Conservation (phyloP, 1,140 invertebrate genomes). For the Drosophila novamexicana region DNA sequence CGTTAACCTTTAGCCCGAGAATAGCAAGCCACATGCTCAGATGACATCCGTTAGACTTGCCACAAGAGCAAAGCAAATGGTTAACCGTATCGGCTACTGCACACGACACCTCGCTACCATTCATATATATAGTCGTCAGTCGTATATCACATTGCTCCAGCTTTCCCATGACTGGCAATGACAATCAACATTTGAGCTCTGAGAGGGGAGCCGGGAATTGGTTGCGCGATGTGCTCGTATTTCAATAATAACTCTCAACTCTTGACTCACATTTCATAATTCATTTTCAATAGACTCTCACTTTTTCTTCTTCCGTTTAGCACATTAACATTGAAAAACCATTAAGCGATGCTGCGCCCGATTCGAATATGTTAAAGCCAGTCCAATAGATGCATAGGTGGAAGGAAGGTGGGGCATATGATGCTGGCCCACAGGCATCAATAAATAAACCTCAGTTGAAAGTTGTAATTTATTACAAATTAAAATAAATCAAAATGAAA, state of each 20-base stretch:
- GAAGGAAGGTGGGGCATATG: conserved; percentile 33
- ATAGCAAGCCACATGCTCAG: not conserved
- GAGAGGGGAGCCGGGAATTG: conserved; percentile 7
- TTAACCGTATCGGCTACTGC: conserved; percentile 30
- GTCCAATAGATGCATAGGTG: not conserved
- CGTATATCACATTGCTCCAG: conserved; percentile 37
- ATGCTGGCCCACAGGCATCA: conserved; percentile 38
- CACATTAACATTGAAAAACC: conserved; percentile 72
- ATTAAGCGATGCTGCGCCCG: conserved; percentile 46
- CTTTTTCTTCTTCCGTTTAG: conserved; percentile 50
- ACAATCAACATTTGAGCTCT: conserved; percentile 36
- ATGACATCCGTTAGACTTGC: conserved; percentile 12
- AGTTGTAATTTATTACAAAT: conserved; percentile 78
- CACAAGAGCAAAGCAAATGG: conserved; percentile 17
- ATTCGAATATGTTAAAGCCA: conserved; percentile 33
- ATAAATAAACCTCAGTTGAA: conserved; percentile 60
- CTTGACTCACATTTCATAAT: conserved; percentile 67
- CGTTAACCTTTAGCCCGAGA: not conserved
- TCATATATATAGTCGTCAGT: conserved; percentile 17
- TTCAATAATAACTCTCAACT: conserved; percentile 50
- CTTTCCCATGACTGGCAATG: conserved; percentile 37
- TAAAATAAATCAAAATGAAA: conserved; percentile 75
- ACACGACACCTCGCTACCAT: conserved; percentile 24
- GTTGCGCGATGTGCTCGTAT: conserved; percentile 35
- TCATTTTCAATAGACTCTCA: conserved; percentile 70